Evolutionary conservation across 1,140 invertebrate genomes (phyloP).

Genomic region (Bombus sylvicola): DNA sequence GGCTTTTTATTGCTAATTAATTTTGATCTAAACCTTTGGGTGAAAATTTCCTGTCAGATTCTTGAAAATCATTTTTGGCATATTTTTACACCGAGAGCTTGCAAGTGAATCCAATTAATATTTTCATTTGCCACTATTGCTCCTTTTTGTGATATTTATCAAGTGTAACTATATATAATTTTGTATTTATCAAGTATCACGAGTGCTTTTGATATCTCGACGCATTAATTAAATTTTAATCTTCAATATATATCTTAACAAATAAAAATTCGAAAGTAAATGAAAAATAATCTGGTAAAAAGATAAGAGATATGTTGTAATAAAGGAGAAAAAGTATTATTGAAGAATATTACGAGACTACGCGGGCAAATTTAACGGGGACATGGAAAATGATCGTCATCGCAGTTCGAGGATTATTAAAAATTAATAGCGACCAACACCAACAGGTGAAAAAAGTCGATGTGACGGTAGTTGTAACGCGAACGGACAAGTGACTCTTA

Average conservation of each 20-base stretch:
- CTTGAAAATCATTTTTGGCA: not conserved
- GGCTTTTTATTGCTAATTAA: not conserved
- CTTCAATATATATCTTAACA: not conserved
- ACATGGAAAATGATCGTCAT: slow-evolving; percentile 13
- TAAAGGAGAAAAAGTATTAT: not conserved
- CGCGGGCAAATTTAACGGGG: not conserved
- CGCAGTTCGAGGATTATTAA: slow-evolving; percentile 20
- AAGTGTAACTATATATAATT: too few relatives aligned
- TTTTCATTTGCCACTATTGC: not conserved
- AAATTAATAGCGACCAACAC: slow-evolving; percentile 30
- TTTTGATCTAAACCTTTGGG: too few relatives aligned
- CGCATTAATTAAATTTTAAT: not conserved
- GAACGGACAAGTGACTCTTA: slow-evolving; percentile 57
- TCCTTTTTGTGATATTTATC: too few relatives aligned
- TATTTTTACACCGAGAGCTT: not conserved
- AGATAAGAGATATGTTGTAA: not conserved
- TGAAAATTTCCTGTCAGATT: not conserved
- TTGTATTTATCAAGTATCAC: not conserved
- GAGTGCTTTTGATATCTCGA: not conserved
- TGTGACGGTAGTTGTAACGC: slow-evolving; percentile 44
- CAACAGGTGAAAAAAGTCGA: slow-evolving; percentile 27
- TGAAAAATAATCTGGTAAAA: too few relatives aligned
- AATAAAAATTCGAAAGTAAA: not conserved
- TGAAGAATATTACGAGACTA: not conserved
- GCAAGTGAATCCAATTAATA: not conserved